Base-by-base conservation (phyloP, 2,113 vertebrate genomes). In the Eupsittula cactorum region DNA sequence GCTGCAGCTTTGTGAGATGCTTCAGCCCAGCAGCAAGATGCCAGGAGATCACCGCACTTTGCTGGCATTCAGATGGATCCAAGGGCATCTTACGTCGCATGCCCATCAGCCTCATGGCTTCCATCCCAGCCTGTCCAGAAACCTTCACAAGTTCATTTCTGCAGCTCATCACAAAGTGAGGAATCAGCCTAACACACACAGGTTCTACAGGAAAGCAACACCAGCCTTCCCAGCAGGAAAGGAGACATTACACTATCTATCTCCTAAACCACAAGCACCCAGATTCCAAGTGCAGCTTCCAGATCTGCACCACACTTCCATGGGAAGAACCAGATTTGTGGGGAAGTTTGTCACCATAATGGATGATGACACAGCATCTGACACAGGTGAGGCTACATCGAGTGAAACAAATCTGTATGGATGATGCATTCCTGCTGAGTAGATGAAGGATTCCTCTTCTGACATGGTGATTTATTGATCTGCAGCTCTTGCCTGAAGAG, bases 281-380 rank as follows among this genome's bases (percentile, higher is more conserved):
- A 0, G 31, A 19, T 68, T 33, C 46, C 37, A 53, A 62, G 52
- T 33, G 23, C 76, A 69, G 24, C 24, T 31, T 4, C 21, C 46
- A 74, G 10, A 74, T 59, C 87, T 47, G 17, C 52, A 39, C 41
- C 70, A 90, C 79, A 70, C 73, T 92, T 89, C 60, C 44, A 20
- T 19, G 2, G 7, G 28, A 86, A 42, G 77, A 97, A 91, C 90
- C 41, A 8, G 82, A 92, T 85, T 82, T 64, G 24, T 92, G 88
- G 95, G 80, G 74, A 91, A 97, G 95, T 97, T 97, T 97, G 98
- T 98, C 97, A 98, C 95, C 57, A 77, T 97, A 98, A 98, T 97
- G 97, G 98, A 98, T 98, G 98, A 97, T 98, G 97, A 97, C 95
- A 59, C 37, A 46, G 91, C 93, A 76, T 94, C 86, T 31, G 53